These are phyloP conservation scores for Chymomyza amoena DNA, from an alignment of 2,888 invertebrate species.

Conservation along the genomic window DNA sequence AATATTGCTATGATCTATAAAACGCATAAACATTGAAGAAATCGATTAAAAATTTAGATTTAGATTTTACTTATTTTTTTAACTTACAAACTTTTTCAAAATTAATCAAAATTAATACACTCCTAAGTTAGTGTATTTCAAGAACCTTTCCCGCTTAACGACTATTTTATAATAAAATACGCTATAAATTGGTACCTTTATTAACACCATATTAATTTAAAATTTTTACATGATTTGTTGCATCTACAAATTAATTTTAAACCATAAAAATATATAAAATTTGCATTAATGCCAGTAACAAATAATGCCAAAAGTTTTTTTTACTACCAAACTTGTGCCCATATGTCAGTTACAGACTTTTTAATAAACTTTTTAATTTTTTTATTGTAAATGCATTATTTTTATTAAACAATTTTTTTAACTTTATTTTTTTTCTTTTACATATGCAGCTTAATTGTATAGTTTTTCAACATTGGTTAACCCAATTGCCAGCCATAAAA, in stretches of 20 bases:
- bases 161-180: not conserved
- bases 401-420: not conserved
- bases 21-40: too few relatives aligned
- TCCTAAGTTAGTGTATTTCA: too few relatives aligned
- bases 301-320: not conserved
- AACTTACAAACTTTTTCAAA: too few relatives aligned
- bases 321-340: conserved; percentile 15
- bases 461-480: conserved; percentile 68
- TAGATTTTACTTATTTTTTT: too few relatives aligned
- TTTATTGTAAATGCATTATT: conserved; percentile 13
- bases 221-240: not conserved
- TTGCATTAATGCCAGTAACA: not conserved
- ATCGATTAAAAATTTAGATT: too few relatives aligned
- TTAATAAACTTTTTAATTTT: conserved; percentile 62
- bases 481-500: conserved; percentile 57
- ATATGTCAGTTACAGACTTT: conserved; percentile 66
- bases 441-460: conserved; percentile 53
- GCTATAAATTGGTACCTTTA: not conserved
- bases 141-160: too few relatives aligned
- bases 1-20: too few relatives aligned
- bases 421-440: conserved; percentile 3
- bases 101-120: too few relatives aligned
- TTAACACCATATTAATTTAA: not conserved
- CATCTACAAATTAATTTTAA: not conserved
- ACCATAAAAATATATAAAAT: not conserved